Conservation (phyloP, 2,113 vertebrate species). For the Cygnus atratus region DNA sequence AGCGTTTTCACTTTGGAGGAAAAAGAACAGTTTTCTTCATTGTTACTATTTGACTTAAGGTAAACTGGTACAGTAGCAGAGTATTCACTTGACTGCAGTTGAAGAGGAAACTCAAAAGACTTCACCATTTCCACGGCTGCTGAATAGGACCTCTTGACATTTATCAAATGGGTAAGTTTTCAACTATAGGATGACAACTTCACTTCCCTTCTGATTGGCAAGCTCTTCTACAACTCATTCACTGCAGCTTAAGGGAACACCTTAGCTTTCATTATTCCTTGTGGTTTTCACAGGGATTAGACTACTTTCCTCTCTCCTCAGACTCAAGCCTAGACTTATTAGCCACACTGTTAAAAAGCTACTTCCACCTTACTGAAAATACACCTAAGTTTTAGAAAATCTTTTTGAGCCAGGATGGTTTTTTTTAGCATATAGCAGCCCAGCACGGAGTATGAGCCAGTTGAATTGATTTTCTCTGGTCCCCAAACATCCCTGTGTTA, state of each 20-base stretch:
- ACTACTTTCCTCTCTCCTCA: background rate
- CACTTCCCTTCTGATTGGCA: background rate
- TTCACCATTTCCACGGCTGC: background rate
- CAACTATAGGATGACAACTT: background rate
- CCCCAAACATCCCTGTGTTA: background rate
- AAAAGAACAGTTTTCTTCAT: background rate
- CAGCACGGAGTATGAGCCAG: background rate
- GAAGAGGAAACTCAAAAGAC: background rate
- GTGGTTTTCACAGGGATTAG: background rate
- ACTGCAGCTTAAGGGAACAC: background rate
- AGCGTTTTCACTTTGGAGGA: background rate
- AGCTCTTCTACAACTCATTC: background rate
- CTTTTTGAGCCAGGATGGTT: background rate
- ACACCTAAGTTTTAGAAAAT: background rate
- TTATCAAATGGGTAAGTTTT: background rate
- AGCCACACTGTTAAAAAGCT: background rate
- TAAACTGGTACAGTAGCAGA: background rate
- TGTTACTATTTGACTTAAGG: background rate
- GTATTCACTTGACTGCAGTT: background rate
- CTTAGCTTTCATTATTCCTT: background rate
- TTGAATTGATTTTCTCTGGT: background rate
- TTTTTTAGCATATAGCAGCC: background rate
- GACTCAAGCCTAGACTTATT: background rate
- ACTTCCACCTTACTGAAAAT: background rate
- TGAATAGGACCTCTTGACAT: background rate